Conservation (phyloP, 2,113 vertebrate species). For the Egretta garzetta region DNA sequence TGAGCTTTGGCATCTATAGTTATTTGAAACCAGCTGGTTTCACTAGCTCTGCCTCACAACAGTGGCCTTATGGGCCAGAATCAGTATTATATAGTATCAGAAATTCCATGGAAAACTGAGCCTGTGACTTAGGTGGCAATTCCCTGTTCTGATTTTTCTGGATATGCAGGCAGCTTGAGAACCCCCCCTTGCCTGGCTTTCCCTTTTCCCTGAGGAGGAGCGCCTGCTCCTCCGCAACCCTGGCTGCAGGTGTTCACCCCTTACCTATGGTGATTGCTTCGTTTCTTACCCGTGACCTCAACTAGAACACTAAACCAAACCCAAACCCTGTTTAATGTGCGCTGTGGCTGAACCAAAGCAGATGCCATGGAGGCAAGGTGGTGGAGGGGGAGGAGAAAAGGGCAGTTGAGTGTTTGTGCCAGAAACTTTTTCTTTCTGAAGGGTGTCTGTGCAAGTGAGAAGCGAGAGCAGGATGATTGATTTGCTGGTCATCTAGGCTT, state of each 20-base stretch:
- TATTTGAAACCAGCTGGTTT: neutral
- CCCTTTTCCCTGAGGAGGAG: neutral
- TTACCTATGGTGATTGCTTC: neutral
- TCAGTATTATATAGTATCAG: neutral
- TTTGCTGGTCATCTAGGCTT: neutral
- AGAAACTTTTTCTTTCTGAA: neutral
- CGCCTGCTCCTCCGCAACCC: neutral
- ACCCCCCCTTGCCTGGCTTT: neutral
- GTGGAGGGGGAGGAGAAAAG: fast-evolving
- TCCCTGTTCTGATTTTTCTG: neutral
- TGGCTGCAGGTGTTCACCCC: neutral
- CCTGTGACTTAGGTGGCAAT: neutral
- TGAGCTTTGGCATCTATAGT: neutral
- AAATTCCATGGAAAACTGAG: neutral
- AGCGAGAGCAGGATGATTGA: neutral
- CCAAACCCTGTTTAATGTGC: neutral
- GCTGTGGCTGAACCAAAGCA: neutral
- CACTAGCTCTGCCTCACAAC: neutral
- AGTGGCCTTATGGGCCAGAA: neutral
- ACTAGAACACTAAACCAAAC: neutral
- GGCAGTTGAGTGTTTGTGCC: neutral
- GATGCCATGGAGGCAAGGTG: neutral
- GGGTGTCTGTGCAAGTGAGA: neutral
- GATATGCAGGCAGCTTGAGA: neutral
- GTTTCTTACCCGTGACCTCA: neutral